Base-by-base conservation (phyloP, 2,113 vertebrate genomes). In the Crotalus horridus region DNA sequence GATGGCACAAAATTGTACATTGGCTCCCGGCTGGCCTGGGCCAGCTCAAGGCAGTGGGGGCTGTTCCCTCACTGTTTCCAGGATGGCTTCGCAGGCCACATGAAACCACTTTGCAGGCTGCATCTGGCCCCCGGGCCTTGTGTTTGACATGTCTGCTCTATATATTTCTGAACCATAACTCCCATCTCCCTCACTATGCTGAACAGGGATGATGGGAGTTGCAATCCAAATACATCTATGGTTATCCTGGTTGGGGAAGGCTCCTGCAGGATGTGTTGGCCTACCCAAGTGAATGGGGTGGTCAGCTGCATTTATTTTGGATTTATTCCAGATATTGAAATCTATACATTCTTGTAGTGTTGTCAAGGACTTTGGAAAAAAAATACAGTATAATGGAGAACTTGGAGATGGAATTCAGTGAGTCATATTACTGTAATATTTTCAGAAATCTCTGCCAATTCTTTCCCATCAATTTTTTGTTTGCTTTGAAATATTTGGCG, bases 371-470 rank as follows among this genome's bases (percentile, higher is more conserved):
- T 56, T 64, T 93, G 85, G 88, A 85, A 59, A 7, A 13, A 69
- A 46, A 12, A 2, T 6, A 6, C 29, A 33, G 12, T 33, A 20
- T 5, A 91, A 81, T 88, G 64, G 58, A 15, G 33, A 20, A 55
- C 9, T 61, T 87, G 89, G 59, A 48, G n/a, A 39, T 88, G 89
- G 87, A 26, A 69, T 89, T 88, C 87, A 85, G 33, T 26, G 59
- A 81, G 87, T 54, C 39, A 1, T 0, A 54, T 90, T 24, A 53
- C 29, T 64, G 10, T 90, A 85, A 17, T 92, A 39, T 8, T 26
- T 26, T 54, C 39, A 86, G 74, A 87, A 54, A 0, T 0, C 0
- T 0, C 59, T 74, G 21, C 20, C 69, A 0, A 0, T 15, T 3
- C 0, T 0, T 69, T 61, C 2, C 4, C 26, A 15, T 29, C 69